phyloP scores from a whole-genome alignment of 2,797 vertebrate species.

The Artibeus lituratus region DNA sequence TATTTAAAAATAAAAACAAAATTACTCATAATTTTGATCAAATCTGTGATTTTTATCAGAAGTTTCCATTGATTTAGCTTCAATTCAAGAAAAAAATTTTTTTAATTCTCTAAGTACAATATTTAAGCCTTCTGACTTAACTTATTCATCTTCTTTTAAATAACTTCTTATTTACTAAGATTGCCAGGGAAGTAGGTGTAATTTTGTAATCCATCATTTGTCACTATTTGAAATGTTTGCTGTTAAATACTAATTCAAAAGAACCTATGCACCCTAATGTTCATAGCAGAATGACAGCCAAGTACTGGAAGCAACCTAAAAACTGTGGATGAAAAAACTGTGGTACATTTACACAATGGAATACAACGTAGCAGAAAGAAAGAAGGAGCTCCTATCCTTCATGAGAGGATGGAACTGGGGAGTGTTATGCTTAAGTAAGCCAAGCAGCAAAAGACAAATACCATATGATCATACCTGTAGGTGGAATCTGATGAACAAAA shows the following conservation, averaged over 20 bases:
- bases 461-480: too few relatives aligned
- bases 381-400: too few relatives aligned
- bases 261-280: too few relatives aligned
- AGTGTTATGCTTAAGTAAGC: too few relatives aligned
- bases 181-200: background rate
- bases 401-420: too few relatives aligned
- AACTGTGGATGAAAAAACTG: too few relatives aligned
- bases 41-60: slow-evolving; percentile 64
- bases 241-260: background rate
- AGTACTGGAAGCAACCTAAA: too few relatives aligned
- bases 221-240: background rate
- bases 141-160: background rate
- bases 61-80: slow-evolving; percentile 53
- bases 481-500: too few relatives aligned
- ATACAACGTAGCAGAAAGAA: too few relatives aligned
- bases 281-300: too few relatives aligned
- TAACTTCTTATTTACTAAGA: background rate
- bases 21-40: slow-evolving; percentile 54
- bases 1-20: slow-evolving; percentile 42
- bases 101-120: background rate
- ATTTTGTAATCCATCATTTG: background rate
- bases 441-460: too few relatives aligned
- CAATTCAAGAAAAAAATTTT: slow-evolving; percentile 40
- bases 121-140: background rate
- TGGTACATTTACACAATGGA: too few relatives aligned